A percentile compares a stretch with the other conserved stretches of the same genome.
These are phyloP conservation scores for Denticeps clupeoides DNA, from an alignment of 2,797 vertebrate genomes.

Conservation along the genomic window DNA sequence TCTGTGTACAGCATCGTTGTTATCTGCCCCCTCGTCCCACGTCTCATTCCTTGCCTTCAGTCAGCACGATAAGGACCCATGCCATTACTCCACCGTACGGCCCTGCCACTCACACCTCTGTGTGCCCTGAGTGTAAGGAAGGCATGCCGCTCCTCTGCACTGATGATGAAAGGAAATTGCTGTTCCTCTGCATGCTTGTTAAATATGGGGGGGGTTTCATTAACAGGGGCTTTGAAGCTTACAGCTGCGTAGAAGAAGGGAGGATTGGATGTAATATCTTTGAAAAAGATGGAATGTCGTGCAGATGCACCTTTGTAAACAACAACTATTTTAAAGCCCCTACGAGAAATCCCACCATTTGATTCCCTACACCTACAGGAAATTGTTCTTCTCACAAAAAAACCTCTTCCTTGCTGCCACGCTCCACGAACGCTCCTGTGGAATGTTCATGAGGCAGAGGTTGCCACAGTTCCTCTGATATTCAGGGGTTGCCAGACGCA, in stretches of 20 bases:
- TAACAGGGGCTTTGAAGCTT: constrained; percentile 30
- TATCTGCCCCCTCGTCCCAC: no score
- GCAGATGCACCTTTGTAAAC: constrained; percentile 19
- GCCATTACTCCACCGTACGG: neutral
- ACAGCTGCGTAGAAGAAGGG: neutral
- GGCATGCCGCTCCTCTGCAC: constrained; percentile 6
- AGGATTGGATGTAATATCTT: constrained; percentile 4
- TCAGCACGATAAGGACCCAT: no score
- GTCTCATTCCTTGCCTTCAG: no score
- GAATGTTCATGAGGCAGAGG: neutral
- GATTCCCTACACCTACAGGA: constrained; percentile 14
- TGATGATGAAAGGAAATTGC: constrained; percentile 16
- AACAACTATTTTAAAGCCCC: constrained; percentile 15
- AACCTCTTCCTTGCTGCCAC: no score
- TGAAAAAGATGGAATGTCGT: constrained; percentile 15
- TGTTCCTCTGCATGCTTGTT: constrained; percentile 22
- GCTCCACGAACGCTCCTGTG: no score
- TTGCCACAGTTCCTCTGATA: constrained; percentile 6
- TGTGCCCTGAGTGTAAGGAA: constrained; percentile 10
- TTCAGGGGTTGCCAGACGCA: constrained; percentile 22
- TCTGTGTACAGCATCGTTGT: no score
- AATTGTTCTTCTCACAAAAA: constrained; percentile 14
- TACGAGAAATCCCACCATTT: constrained; percentile 8
- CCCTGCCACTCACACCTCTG: constrained; percentile 8
- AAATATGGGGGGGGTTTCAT: constrained; percentile 30